phyloP scores from a whole-genome alignment of 2,797 vertebrate species.

The Spatula clypeata region DNA sequence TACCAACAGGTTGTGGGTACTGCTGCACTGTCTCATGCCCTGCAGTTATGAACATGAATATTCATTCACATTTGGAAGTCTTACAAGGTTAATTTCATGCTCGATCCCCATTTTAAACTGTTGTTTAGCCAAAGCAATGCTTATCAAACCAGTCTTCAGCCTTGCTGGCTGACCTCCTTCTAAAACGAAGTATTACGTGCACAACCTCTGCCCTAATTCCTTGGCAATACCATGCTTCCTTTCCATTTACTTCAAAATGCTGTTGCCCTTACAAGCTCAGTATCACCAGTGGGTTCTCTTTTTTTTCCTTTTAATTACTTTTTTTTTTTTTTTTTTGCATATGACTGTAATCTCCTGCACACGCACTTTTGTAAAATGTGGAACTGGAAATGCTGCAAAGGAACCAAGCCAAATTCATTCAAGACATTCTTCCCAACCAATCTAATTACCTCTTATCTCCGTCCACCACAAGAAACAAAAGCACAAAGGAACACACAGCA shows the following conservation, averaged over 20 bases:
- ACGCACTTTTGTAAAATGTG: not conserved
- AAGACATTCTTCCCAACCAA: not conserved
- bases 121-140: not conserved
- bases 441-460: constrained; percentile 42
- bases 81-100: not conserved
- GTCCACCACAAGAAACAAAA: not conserved
- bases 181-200: not conserved
- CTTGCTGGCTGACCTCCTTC: not conserved
- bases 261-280: not conserved
- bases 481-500: not conserved
- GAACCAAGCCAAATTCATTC: constrained; percentile 4
- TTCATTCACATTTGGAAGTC: not conserved
- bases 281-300: not conserved
- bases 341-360: not conserved
- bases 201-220: not conserved
- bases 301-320: constrained; percentile 13
- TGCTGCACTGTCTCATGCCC: not conserved
- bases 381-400: not conserved
- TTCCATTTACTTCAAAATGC: not conserved
- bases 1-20: not conserved
- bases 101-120: not conserved
- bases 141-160: not conserved
- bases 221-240: not conserved
- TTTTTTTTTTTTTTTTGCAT: not conserved
- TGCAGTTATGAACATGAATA: not conserved